phyloP scores from a whole-genome alignment of 2,888 invertebrate species.

The Subacronicta megacephala region DNA sequence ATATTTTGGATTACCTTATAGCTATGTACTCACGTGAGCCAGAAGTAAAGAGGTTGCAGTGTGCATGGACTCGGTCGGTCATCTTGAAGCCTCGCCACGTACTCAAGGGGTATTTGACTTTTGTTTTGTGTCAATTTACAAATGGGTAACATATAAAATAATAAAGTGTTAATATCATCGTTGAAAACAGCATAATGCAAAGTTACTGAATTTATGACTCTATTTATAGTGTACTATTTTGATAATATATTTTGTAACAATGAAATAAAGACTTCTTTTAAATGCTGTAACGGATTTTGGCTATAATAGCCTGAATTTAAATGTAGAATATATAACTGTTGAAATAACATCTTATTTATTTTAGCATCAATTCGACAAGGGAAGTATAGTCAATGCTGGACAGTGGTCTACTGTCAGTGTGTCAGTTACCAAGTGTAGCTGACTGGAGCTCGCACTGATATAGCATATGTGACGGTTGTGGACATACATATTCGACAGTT shows the following conservation, averaged over 20 bases:
- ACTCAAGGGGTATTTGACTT: slow-evolving; percentile 85
- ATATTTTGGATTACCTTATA: slow-evolving; percentile 61
- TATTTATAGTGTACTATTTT: slow-evolving; percentile 39
- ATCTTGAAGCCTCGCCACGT: slow-evolving; percentile 74
- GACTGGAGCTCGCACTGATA: slow-evolving; percentile 25
- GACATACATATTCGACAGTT: slow-evolving; percentile 64
- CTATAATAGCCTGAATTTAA: slow-evolving; percentile 33
- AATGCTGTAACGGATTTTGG: slow-evolving; percentile 44
- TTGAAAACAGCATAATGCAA: slow-evolving; percentile 78
- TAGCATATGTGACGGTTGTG: slow-evolving; percentile 36
- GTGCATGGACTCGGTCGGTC: slow-evolving; percentile 67
- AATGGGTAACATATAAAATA: slow-evolving; percentile 90
- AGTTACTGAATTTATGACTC: slow-evolving; percentile 59
- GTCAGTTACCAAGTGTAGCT: slow-evolving; percentile 24
- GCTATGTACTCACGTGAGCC: slow-evolving; percentile 83
- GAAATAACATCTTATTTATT: slow-evolving; percentile 34
- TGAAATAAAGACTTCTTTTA: slow-evolving; percentile 26
- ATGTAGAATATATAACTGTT: slow-evolving; percentile 51
- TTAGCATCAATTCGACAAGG: slow-evolving; percentile 31
- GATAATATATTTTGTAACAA: too few relatives aligned
- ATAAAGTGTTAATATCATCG: slow-evolving; percentile 90
- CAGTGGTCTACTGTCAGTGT: slow-evolving; percentile 12
- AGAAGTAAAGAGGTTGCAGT: slow-evolving; percentile 65
- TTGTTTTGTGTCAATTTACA: slow-evolving; percentile 90
- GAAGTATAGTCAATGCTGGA: slow-evolving; percentile 22